These are phyloP conservation scores for Merops nubicus DNA, from an alignment of 2,113 vertebrate species.

Conservation along the genomic window DNA sequence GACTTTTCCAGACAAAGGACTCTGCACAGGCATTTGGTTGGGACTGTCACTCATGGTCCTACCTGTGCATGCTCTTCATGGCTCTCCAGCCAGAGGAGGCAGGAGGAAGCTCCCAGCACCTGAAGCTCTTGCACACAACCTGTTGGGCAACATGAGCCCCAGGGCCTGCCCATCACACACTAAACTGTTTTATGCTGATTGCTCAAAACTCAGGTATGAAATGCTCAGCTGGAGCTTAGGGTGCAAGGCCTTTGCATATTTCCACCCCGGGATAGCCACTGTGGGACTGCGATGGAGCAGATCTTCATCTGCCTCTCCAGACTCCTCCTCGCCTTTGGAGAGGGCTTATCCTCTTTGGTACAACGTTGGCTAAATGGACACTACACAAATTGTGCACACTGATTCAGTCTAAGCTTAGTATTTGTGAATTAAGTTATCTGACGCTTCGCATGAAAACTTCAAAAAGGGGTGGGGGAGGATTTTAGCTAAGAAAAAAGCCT, in stretches of 20 bases:
- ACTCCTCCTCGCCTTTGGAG: neutral
- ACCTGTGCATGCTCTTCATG: neutral
- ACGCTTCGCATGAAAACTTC: slow-evolving; percentile 91
- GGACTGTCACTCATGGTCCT: neutral
- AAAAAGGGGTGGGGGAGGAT: slow-evolving; percentile 70
- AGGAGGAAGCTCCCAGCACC: neutral
- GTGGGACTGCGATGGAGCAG: neutral
- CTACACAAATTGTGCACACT: slow-evolving; percentile 82
- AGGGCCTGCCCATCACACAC: neutral
- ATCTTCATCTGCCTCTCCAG: neutral
- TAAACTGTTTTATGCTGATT: slow-evolving; percentile 56
- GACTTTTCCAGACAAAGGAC: slow-evolving; percentile 5
- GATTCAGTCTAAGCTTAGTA: slow-evolving; percentile 87
- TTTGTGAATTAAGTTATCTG: slow-evolving; percentile 89
- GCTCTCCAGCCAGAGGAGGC: neutral
- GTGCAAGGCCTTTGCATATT: slow-evolving; percentile 38
- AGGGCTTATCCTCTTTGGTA: slow-evolving; percentile 29
- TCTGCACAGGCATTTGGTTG: neutral
- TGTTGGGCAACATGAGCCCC: neutral
- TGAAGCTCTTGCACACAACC: neutral
- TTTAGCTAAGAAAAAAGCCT: slow-evolving; percentile 83
- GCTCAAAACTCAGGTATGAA: slow-evolving; percentile 85
- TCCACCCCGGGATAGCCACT: neutral
- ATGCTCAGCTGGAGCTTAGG: slow-evolving; percentile 59
- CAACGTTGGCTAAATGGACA: slow-evolving; percentile 58